These are phyloP conservation scores for Chymomyza procnemis DNA, from an alignment of 2,888 invertebrate species.

Conservation along the genomic window DNA sequence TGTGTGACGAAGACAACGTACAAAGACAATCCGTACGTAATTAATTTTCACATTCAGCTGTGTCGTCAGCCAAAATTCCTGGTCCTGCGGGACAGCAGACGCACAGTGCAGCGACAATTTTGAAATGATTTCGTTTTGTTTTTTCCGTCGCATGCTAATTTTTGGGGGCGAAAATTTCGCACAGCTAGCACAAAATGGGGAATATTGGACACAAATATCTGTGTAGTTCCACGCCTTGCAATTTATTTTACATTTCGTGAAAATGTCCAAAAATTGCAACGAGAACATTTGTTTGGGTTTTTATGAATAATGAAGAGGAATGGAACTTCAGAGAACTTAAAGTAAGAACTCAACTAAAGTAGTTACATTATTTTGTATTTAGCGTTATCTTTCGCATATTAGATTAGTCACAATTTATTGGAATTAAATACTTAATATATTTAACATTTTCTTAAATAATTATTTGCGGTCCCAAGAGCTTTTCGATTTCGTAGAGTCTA, in stretches of 20 bases:
- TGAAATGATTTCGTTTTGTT: constrained; percentile 43
- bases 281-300: constrained; percentile 41
- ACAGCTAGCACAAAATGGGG: constrained; percentile 30
- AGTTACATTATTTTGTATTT: too few relatives aligned
- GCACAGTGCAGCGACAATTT: constrained; percentile 22
- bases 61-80: constrained; percentile 23
- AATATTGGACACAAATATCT: constrained; percentile 8
- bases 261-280: constrained; percentile 42
- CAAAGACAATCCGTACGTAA: constrained; percentile 31
- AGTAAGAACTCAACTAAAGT: background rate
- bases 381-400: background rate
- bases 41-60: constrained; percentile 44
- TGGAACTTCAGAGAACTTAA: background rate
- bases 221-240: constrained; percentile 21
- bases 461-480: constrained; percentile 42
- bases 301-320: constrained; percentile 12
- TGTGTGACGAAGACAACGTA: background rate
- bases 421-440: background rate
- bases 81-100: background rate
- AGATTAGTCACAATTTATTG: background rate
- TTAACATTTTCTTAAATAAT: background rate
- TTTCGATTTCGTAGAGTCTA: constrained; percentile 59
- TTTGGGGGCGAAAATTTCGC: constrained; percentile 35
- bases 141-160: constrained; percentile 42
- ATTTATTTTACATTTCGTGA: constrained; percentile 40